Percentiles rank a stretch among this genome's conserved stretches.
phyloP scores from a whole-genome alignment of 2,888 invertebrate genomes.

The Omphaloscelis lunosa region DNA sequence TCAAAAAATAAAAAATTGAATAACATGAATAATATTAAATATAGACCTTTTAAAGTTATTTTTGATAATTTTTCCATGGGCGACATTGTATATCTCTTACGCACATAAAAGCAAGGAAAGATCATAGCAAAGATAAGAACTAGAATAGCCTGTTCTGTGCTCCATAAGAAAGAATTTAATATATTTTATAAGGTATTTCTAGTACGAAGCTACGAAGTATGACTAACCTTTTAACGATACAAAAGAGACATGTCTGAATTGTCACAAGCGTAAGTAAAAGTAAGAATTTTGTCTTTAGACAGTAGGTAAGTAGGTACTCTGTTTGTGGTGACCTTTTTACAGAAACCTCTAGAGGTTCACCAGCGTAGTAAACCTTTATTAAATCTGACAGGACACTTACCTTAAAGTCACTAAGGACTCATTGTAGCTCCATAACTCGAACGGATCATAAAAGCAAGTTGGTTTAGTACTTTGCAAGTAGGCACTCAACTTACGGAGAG shows the following conservation, averaged over 20 bases:
- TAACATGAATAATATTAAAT: too few species aligned
- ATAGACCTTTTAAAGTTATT: too few species aligned
- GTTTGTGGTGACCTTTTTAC: slow-evolving; percentile 10
- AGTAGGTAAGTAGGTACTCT: not conserved
- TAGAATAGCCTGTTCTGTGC: not conserved
- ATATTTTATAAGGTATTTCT: not conserved
- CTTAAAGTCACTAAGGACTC: slow-evolving; percentile 32
- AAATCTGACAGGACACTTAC: slow-evolving; percentile 44
- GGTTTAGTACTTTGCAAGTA: slow-evolving; percentile 42
- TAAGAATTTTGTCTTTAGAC: not conserved
- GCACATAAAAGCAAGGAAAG: not conserved
- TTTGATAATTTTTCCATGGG: too few species aligned
- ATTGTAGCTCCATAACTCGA: slow-evolving; percentile 40
- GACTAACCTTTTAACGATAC: not conserved
- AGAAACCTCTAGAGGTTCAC: not conserved
- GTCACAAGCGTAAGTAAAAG: not conserved
- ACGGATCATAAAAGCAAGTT: slow-evolving; percentile 44
- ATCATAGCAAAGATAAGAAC: not conserved
- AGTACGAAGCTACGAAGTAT: not conserved
- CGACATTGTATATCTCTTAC: not conserved
- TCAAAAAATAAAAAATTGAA: too few species aligned
- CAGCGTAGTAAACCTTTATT: slow-evolving; percentile 36
- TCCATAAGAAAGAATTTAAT: not conserved
- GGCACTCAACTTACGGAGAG: slow-evolving; percentile 27
- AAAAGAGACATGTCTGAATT: not conserved